A percentile compares a stretch with the other conserved stretches of the same genome.
Evolutionary conservation across 2,113 vertebrate genomes (phyloP).

Genomic region (Lagenorhynchus albirostris): DNA sequence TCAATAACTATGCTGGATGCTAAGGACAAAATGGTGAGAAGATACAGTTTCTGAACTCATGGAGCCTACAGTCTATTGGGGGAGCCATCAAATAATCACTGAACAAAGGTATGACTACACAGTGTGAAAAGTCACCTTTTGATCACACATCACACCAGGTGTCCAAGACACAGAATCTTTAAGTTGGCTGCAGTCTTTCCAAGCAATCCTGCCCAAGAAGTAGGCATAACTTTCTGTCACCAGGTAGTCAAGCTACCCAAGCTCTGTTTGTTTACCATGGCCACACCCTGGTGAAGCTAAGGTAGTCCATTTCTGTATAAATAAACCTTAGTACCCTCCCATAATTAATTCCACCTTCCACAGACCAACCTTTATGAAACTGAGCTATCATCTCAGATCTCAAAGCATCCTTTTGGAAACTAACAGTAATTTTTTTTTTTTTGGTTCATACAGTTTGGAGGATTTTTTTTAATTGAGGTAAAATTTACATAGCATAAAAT

Average conservation of each 20-base stretch:
- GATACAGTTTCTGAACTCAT: not conserved
- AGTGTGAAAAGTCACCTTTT: not conserved
- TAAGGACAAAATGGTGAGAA: not conserved
- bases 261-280: not conserved
- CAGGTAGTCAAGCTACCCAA: not conserved
- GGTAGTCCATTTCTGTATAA: not conserved
- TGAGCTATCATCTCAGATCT: not conserved
- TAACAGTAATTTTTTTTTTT: not conserved
- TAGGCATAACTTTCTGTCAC: not conserved
- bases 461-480: no score
- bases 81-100: not conserved
- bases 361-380: not conserved
- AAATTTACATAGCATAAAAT: no score
- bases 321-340: not conserved
- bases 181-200: not conserved
- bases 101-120: not conserved
- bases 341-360: not conserved
- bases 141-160: not conserved
- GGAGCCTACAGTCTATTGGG: not conserved
- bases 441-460: no score
- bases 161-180: not conserved
- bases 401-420: not conserved
- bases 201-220: not conserved
- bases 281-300: not conserved
- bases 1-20: not conserved